phyloP scores from a whole-genome alignment of 2,113 vertebrate genomes.

The Carollia perspicillata region DNA sequence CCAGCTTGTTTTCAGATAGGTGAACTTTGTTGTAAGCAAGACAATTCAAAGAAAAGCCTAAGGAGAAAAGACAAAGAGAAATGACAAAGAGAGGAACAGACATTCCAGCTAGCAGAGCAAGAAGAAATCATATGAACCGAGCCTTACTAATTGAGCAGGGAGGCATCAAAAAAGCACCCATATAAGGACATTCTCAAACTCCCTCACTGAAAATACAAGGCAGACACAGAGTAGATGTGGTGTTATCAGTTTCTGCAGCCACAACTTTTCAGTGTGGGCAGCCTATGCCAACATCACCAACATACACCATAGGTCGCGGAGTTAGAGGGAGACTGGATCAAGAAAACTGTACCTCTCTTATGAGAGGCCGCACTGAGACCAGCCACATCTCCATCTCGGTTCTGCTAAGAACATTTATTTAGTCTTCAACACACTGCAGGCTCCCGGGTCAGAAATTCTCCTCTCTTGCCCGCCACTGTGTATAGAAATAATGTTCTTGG shows the following conservation, averaged over 20 bases:
- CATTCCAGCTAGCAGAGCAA: not conserved
- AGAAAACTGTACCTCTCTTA: not conserved
- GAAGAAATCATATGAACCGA: not conserved
- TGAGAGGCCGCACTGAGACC: not conserved
- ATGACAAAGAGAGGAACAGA: not conserved
- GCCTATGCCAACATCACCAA: not conserved
- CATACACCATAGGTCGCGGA: not conserved
- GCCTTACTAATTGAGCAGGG: not conserved
- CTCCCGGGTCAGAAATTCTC: not conserved
- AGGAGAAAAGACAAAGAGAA: not conserved
- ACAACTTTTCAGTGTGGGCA: not conserved
- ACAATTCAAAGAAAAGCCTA: not conserved
- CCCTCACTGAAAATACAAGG: not conserved
- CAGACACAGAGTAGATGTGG: not conserved
- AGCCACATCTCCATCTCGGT: not conserved
- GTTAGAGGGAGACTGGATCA: not conserved
- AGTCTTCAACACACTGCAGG: not conserved
- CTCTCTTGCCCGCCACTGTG: not conserved
- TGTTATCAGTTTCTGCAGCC: not conserved
- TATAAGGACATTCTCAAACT: not conserved
- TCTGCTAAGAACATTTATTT: not conserved
- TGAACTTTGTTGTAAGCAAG: not conserved
- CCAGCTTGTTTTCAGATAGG: not conserved
- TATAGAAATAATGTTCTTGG: not conserved
- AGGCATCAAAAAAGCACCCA: not conserved